Evolutionary conservation across 2,888 invertebrate genomes (phyloP).

Genomic region (Dynastes grantii): DNA sequence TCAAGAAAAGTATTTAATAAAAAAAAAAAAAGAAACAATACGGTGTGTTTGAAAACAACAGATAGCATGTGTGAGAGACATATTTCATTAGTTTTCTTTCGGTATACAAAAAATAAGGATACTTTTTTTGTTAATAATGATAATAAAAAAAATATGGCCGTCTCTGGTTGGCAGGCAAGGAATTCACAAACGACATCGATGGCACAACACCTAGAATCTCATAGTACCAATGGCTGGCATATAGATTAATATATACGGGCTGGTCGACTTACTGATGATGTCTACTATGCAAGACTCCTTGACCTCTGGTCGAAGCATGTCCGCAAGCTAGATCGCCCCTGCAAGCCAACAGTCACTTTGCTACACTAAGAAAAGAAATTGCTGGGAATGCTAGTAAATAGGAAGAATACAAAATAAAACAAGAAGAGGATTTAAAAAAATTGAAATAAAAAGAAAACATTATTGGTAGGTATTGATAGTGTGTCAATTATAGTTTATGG

Average conservation of each 20-base stretch:
- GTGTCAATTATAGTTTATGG: too few relatives aligned
- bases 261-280: conserved; percentile 68
- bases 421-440: background rate
- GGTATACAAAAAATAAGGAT: background rate
- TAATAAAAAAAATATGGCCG: conserved; percentile 4
- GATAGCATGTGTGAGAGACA: background rate
- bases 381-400: background rate
- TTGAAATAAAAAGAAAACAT: too few relatives aligned
- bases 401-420: background rate
- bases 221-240: conserved; percentile 54
- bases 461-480: too few relatives aligned
- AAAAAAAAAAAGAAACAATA: background rate
- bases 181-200: conserved; percentile 59
- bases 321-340: conserved; percentile 73
- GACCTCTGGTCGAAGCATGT: conserved; percentile 65
- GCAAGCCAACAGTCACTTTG: conserved; percentile 70
- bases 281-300: conserved; percentile 65
- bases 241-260: conserved; percentile 47
- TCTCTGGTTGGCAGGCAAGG: conserved; percentile 57
- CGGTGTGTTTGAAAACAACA: conserved; percentile 2
- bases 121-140: conserved; percentile 1
- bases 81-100: background rate
- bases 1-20: background rate
- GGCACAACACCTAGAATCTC: conserved; percentile 63
- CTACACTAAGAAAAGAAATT: conserved; percentile 53